These are phyloP conservation scores for Pangasius djambal DNA, from an alignment of 2,797 vertebrate genomes.

Conservation along the genomic window DNA sequence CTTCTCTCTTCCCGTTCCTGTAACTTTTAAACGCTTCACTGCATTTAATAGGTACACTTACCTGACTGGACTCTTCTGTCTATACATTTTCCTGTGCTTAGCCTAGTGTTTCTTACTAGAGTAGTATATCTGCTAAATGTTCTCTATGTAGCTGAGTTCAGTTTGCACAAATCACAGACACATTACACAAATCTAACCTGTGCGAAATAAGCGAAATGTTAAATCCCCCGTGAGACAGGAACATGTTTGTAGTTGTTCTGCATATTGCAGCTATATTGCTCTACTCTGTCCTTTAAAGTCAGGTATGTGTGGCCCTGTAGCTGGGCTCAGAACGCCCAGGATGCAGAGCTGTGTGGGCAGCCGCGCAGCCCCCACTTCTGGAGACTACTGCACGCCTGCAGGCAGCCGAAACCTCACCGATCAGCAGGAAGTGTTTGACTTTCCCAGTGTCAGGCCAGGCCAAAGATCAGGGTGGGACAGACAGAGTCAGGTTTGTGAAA, in stretches of 20 bases:
- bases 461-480: constrained; percentile 65
- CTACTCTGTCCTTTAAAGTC: constrained; percentile 18
- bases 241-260: constrained; percentile 8
- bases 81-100: not conserved
- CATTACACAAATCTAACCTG: not conserved
- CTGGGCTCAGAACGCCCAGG: constrained; percentile 31
- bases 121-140: not conserved
- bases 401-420: constrained; percentile 57
- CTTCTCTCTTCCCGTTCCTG: not conserved
- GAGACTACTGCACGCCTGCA: constrained; percentile 58
- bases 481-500: constrained; percentile 70
- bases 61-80: not conserved
- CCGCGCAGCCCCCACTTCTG: constrained; percentile 58
- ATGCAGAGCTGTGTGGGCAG: constrained; percentile 12
- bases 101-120: not conserved
- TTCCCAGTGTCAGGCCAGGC: constrained; percentile 55
- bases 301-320: not conserved
- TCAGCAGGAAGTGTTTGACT: constrained; percentile 59
- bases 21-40: not conserved
- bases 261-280: constrained; percentile 16
- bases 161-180: not conserved
- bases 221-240: not conserved
- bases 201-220: not conserved
- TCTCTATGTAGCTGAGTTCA: not conserved
- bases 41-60: constrained; percentile 7